Percentiles rank a stretch among this genome's conserved stretches.
phyloP scores from a whole-genome alignment of 2,797 vertebrate species.

The Echiichthys vipera region DNA sequence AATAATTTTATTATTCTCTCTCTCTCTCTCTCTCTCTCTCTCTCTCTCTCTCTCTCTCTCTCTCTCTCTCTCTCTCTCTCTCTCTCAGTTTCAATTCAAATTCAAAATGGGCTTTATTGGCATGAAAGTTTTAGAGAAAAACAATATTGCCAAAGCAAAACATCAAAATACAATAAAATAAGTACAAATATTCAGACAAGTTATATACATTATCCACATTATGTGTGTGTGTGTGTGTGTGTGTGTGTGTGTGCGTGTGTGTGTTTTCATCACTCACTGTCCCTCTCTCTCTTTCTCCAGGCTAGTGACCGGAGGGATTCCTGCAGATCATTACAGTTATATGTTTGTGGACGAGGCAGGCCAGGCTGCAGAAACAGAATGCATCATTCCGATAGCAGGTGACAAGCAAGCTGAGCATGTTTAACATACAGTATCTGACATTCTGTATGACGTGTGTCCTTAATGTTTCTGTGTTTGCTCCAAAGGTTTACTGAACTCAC shows the following conservation, averaged over 20 bases:
- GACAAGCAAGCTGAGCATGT: constrained; percentile 15
- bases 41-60: not conserved
- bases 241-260: no score
- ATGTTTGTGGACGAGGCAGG: constrained; percentile 90
- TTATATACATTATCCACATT: no score
- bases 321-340: constrained; percentile 81
- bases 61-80: no score
- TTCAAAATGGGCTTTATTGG: no score
- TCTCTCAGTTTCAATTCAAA: no score
- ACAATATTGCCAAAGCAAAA: no score
- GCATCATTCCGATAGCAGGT: constrained; percentile 85
- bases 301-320: constrained; percentile 82
- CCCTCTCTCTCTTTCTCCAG: constrained; percentile 57
- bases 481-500: constrained; percentile 65
- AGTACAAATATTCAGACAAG: no score
- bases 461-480: not conserved
- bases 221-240: no score
- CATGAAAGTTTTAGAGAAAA: no score
- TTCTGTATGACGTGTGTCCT: not conserved
- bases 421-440: not conserved
- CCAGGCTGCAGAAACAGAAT: constrained; percentile 84
- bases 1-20: not conserved
- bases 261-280: constrained; percentile 24
- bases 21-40: constrained; percentile 12
- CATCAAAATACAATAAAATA: no score